A percentile compares a stretch with the other conserved stretches of the same genome.
phyloP scores from a whole-genome alignment of 2,797 vertebrate genomes.

The Neosalanx taihuensis region DNA sequence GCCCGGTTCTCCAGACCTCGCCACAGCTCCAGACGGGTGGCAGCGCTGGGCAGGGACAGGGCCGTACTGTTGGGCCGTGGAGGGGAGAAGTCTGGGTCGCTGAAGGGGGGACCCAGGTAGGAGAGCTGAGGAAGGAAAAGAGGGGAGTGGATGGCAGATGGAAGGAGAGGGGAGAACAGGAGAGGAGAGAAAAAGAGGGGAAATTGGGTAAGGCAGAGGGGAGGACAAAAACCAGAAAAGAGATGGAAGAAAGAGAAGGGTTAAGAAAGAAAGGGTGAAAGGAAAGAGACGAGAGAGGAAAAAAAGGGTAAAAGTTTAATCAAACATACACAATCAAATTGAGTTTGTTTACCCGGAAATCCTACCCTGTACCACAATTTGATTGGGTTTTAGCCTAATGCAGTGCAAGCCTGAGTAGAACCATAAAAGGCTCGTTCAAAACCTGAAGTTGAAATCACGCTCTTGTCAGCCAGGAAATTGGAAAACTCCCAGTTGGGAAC shows the following conservation, averaged over 20 bases:
- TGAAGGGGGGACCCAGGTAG: slow-evolving; percentile 94
- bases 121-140: slow-evolving; percentile 75
- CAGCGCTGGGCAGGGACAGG: slow-evolving; percentile 86
- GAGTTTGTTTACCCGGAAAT: not conserved
- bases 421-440: not conserved
- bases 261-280: slow-evolving; percentile 51
- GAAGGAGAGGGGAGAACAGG: too few species aligned
- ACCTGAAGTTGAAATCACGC: not conserved
- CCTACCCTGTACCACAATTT: not conserved
- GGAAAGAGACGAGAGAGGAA: slow-evolving; percentile 18
- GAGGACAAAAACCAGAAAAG: too few species aligned
- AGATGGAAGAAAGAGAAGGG: slow-evolving; percentile 45
- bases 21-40: slow-evolving; percentile 91
- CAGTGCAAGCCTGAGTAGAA: not conserved
- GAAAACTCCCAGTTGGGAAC: too few species aligned
- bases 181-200: too few species aligned
- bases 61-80: slow-evolving; percentile 86
- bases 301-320: not conserved
- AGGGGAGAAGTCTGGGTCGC: slow-evolving; percentile 93
- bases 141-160: too few species aligned
- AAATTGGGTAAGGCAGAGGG: too few species aligned
- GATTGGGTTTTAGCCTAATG: not conserved
- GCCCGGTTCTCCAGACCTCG: slow-evolving; percentile 89
- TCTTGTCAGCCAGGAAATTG: not conserved
- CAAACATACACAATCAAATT: slow-evolving; percentile 24